Conservation (phyloP, 2,797 vertebrate genomes). For the Sebastes taczanowskii region DNA sequence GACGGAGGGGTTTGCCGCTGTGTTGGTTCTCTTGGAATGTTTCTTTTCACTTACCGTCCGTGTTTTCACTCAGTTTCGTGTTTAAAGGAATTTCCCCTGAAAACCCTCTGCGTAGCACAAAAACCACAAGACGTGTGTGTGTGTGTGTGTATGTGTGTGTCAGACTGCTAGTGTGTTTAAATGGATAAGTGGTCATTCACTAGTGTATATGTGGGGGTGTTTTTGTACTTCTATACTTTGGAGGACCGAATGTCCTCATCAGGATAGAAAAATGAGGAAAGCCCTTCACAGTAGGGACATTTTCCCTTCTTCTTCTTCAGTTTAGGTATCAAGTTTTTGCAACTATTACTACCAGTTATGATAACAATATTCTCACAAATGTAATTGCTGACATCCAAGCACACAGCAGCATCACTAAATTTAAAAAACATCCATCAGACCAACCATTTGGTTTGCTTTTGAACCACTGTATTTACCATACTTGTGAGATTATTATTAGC, state of each 20-base stretch:
- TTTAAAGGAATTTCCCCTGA: slow-evolving; percentile 75
- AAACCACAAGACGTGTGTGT: slow-evolving; percentile 36
- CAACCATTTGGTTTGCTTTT: not conserved
- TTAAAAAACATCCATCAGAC: not conserved
- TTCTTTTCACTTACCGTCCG: slow-evolving; percentile 57
- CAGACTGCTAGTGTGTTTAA: slow-evolving; percentile 18
- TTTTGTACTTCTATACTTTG: slow-evolving; percentile 23
- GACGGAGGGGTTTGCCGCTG: slow-evolving; percentile 41
- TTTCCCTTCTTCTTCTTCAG: not conserved
- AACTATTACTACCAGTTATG: not conserved
- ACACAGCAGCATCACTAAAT: not conserved
- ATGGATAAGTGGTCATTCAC: slow-evolving; percentile 18
- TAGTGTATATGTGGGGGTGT: not conserved
- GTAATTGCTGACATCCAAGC: not conserved
- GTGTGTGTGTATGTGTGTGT: not conserved
- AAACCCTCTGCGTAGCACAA: slow-evolving; percentile 46
- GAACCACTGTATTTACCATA: not conserved
- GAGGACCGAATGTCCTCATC: slow-evolving; percentile 12
- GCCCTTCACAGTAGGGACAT: not conserved
- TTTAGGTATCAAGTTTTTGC: not conserved
- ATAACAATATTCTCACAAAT: not conserved
- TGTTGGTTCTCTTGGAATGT: slow-evolving; percentile 56
- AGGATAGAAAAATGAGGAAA: slow-evolving; percentile 16
- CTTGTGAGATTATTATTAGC: not conserved
- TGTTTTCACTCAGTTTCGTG: slow-evolving; percentile 63